Evolutionary conservation across 2,113 vertebrate species (phyloP).

Genomic region (Myrmophylax atrothorax): DNA sequence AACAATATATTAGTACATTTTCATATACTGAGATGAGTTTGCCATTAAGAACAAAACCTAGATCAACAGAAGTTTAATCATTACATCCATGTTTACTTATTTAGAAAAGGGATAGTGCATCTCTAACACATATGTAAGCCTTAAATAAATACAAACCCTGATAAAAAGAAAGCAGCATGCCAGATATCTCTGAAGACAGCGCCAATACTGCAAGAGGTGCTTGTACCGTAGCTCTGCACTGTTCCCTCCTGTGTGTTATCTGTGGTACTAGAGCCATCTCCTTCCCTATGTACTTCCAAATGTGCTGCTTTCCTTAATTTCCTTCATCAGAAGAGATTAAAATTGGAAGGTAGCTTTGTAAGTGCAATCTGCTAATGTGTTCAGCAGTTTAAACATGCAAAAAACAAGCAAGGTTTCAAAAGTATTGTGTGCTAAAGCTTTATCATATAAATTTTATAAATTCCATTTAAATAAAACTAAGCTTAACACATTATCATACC

Average conservation of each 20-base stretch:
- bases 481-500: background rate
- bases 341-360: constrained; percentile 72
- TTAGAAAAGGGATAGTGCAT: constrained; percentile 72
- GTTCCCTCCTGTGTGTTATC: constrained; percentile 96
- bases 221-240: constrained; percentile 82
- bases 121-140: constrained; percentile 65
- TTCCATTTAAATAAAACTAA: background rate
- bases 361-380: constrained; percentile 54
- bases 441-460: background rate
- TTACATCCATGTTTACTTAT: constrained; percentile 28
- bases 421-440: background rate
- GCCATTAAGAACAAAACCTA: background rate
- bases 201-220: constrained; percentile 85
- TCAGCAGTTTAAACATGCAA: constrained; percentile 64
- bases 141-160: constrained; percentile 93
- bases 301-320: constrained; percentile 98
- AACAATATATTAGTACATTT: background rate
- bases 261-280: constrained; percentile 98
- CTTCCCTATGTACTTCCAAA: constrained; percentile 98
- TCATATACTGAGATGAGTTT: background rate
- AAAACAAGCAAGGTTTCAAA: constrained; percentile 34
- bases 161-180: constrained; percentile 95
- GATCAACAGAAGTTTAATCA: constrained; percentile 35
- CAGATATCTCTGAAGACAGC: constrained; percentile 97
- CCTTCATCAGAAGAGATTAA: constrained; percentile 91